These are phyloP conservation scores for Drosophila suzukii DNA, from an alignment of 1,140 invertebrate genomes.

Conservation along the genomic window DNA sequence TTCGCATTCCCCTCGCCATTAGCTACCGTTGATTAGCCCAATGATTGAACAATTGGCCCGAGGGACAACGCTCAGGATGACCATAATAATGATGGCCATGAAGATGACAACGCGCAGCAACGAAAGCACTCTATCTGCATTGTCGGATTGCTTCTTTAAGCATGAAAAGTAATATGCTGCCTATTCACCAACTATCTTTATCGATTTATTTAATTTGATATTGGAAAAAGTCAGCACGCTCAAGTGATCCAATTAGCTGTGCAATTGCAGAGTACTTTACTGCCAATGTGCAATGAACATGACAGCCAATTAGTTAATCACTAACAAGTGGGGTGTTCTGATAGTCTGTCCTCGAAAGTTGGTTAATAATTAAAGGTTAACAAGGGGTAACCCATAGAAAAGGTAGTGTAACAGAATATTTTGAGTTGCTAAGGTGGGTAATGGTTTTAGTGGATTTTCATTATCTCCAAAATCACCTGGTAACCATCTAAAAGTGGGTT, in stretches of 20 bases:
- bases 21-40: conserved; percentile 58
- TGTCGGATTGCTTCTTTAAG: background rate
- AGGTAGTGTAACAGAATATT: no score
- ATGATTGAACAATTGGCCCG: conserved; percentile 66
- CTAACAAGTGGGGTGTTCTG: background rate
- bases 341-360: background rate
- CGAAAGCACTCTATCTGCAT: background rate
- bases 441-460: no score
- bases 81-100: background rate
- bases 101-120: background rate
- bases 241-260: conserved; percentile 42
- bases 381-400: no score
- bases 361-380: background rate
- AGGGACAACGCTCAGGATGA: conserved; percentile 23
- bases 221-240: conserved; percentile 11
- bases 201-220: background rate
- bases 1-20: conserved; percentile 19
- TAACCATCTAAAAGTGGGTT: no score
- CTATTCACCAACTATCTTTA: background rate
- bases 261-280: conserved; percentile 38
- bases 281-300: conserved; percentile 36
- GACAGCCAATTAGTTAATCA: conserved; percentile 57
- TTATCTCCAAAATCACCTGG: no score
- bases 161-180: conserved; percentile 3
- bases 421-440: no score